A percentile compares a stretch with the other conserved stretches of the same genome.
Evolutionary conservation across 1,140 invertebrate species (phyloP).

Genomic region (Bombus vancouverensis): DNA sequence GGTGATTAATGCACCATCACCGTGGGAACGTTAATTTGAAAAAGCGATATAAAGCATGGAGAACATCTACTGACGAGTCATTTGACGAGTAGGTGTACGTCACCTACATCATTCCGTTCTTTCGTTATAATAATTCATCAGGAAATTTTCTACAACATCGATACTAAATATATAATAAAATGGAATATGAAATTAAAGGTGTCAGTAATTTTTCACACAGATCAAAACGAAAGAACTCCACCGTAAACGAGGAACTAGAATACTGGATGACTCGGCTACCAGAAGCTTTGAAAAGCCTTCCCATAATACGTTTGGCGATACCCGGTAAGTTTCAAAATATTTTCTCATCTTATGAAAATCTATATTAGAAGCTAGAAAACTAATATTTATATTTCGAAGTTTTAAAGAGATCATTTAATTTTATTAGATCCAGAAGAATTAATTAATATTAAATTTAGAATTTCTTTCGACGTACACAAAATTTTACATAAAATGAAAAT

Average conservation of each 20-base stretch:
- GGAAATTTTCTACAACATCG: not conserved
- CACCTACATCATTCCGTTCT: not conserved
- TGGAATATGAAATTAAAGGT: constrained; percentile 30
- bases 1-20: constrained; percentile 32
- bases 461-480: not conserved
- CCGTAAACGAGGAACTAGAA: constrained; percentile 82
- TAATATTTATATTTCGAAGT: not conserved
- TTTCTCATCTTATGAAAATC: not conserved
- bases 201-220: not conserved
- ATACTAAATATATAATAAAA: not conserved
- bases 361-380: not conserved
- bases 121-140: not conserved
- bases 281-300: constrained; percentile 82
- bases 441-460: not conserved
- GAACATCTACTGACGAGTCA: constrained; percentile 1
- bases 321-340: constrained; percentile 85
- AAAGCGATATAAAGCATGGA: constrained; percentile 37
- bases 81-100: not conserved
- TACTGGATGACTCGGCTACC: constrained; percentile 89
- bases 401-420: not conserved
- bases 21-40: constrained; percentile 39
- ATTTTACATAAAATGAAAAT: not conserved
- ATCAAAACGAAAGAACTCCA: not conserved
- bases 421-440: not conserved
- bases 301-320: constrained; percentile 88